A percentile compares a stretch with the other conserved stretches of the same genome.
phyloP scores from a whole-genome alignment of 2,797 vertebrate species.

The Artibeus lituratus region DNA sequence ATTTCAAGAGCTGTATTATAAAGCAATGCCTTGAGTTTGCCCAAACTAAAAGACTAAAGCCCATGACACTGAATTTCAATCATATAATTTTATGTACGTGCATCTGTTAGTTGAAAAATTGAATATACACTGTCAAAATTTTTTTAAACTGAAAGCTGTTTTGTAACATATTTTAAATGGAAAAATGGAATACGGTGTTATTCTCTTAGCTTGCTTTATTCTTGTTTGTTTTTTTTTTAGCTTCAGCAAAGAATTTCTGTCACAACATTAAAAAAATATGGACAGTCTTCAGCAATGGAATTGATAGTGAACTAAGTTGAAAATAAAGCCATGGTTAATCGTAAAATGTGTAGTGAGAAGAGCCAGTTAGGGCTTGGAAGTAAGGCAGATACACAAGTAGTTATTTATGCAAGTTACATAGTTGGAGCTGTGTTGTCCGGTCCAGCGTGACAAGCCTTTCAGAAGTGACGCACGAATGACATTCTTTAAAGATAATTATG shows the following conservation, averaged over 20 bases:
- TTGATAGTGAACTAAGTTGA: constrained; percentile 68
- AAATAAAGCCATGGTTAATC: constrained; percentile 58
- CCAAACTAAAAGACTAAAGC: constrained; percentile 72
- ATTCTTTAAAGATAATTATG: neutral
- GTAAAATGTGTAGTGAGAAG: constrained; percentile 36
- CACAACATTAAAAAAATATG: constrained; percentile 76
- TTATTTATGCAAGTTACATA: neutral
- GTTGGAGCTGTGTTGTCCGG: neutral
- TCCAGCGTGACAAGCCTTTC: neutral
- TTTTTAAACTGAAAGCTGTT: constrained; percentile 78
- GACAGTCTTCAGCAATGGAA: constrained; percentile 61
- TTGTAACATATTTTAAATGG: constrained; percentile 77
- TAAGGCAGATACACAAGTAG: neutral
- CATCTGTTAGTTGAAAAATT: constrained; percentile 80
- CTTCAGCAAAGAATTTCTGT: constrained; percentile 71
- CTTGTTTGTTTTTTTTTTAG: constrained; percentile 78
- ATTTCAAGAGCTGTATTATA: constrained; percentile 59
- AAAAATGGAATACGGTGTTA: constrained; percentile 73
- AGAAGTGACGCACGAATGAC: neutral
- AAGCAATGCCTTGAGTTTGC: constrained; percentile 55
- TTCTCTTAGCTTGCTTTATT: constrained; percentile 71
- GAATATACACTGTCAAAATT: constrained; percentile 78
- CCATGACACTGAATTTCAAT: constrained; percentile 77
- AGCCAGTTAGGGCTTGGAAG: neutral
- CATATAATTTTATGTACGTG: constrained; percentile 74